Evolutionary conservation across 2,888 invertebrate species (phyloP).

Genomic region (Silvanus unidentatus): DNA sequence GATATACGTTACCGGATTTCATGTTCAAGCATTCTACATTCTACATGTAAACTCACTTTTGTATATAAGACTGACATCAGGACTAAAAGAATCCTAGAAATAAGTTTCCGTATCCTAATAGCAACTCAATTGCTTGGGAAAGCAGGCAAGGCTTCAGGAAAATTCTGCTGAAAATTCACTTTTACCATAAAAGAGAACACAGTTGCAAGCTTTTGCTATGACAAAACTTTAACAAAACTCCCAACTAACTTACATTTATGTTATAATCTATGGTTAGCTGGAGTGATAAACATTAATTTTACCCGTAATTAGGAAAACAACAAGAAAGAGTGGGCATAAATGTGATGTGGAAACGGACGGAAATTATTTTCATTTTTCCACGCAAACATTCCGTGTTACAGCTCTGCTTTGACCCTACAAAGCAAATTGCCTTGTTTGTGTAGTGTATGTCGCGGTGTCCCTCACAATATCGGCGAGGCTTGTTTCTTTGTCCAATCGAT

Average conservation of each 20-base stretch:
- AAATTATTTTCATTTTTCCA: no score
- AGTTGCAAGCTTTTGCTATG: no score
- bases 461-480: conserved; percentile 38
- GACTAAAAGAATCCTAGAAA: conserved; percentile 25
- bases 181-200: no score
- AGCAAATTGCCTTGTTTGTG: conserved; percentile 44
- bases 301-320: no score
- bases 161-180: no score
- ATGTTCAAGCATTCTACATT: conserved; percentile 8
- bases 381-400: conserved; percentile 10
- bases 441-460: conserved; percentile 38
- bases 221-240: neutral
- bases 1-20: no score
- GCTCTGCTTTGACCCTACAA: conserved; percentile 28
- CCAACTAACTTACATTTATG: no score
- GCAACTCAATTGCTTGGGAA: conserved; percentile 18
- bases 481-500: conserved; percentile 45
- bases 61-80: conserved; percentile 22
- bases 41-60: conserved; percentile 11
- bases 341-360: no score
- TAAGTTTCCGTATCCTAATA: conserved; percentile 23
- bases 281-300: no score
- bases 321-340: no score
- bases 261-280: no score
- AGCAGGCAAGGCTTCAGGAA: conserved; percentile 13